These are phyloP conservation scores for Acanthosepion esculentum DNA, from an alignment of 2,888 invertebrate genomes.

Conservation along the genomic window DNA sequence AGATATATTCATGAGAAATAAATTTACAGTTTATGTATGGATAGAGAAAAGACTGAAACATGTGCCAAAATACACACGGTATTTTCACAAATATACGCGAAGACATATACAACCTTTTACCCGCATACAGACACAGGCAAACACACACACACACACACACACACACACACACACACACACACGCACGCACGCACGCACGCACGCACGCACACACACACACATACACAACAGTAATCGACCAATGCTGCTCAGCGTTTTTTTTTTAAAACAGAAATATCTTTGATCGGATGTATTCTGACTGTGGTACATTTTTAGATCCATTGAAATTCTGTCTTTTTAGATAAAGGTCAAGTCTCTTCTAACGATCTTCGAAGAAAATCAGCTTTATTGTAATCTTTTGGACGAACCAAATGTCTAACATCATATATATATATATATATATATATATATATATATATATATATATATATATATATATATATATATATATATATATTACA, in stretches of 20 bases:
- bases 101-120: too few species aligned
- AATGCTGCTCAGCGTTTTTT: background rate
- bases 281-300: background rate
- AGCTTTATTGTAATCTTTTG: conserved; percentile 33
- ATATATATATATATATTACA: too few species aligned
- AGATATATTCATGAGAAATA: too few species aligned
- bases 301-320: conserved; percentile 1
- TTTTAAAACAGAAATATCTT: background rate
- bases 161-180: background rate
- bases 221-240: background rate
- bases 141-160: too few species aligned
- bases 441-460: too few species aligned
- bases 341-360: conserved; percentile 18
- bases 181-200: background rate
- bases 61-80: too few species aligned
- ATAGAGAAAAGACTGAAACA: too few species aligned
- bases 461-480: too few species aligned
- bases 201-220: background rate
- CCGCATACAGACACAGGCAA: too few species aligned
- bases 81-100: too few species aligned
- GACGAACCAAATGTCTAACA: background rate
- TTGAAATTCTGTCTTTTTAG: background rate
- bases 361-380: background rate
- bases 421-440: too few species aligned
- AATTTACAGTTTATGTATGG: too few species aligned